Evolutionary conservation across 1,140 invertebrate genomes (phyloP).

Genomic region (Lasioglossum albipes): DNA sequence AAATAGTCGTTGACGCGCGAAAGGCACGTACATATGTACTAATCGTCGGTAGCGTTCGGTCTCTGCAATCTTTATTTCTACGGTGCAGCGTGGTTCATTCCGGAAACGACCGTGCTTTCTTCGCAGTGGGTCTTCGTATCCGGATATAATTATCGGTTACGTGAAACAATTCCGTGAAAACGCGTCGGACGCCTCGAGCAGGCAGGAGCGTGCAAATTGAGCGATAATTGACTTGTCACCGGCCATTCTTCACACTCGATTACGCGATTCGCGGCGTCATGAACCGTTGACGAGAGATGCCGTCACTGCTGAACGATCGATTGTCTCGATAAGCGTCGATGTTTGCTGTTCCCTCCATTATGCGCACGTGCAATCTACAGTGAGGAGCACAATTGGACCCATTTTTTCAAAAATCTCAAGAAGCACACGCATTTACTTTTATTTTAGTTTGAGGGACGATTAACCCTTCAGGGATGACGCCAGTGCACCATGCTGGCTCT

Average conservation of each 20-base stretch:
- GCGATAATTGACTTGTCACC: not conserved
- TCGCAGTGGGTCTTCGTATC: conserved; percentile 43
- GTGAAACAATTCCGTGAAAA: not conserved
- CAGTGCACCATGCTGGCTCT: too few species aligned
- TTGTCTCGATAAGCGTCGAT: not conserved
- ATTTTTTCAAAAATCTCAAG: too few species aligned
- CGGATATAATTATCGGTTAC: conserved; percentile 39
- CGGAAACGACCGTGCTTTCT: conserved; percentile 38
- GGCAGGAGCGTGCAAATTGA: not conserved
- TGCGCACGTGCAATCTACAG: not conserved
- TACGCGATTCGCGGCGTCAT: not conserved
- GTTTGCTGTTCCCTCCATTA: not conserved
- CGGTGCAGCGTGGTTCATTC: conserved; percentile 1
- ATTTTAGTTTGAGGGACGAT: too few species aligned
- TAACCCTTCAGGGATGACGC: too few species aligned
- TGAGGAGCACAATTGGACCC: too few species aligned
- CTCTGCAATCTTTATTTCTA: not conserved
- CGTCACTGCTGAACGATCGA: not conserved
- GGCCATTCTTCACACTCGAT: not conserved
- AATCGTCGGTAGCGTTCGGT: not conserved
- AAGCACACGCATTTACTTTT: too few species aligned
- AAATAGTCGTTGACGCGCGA: not conserved
- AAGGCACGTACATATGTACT: not conserved
- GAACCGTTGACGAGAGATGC: too few species aligned
- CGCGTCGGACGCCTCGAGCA: not conserved